A percentile compares a stretch with the other conserved stretches of the same genome.
phyloP scores from a whole-genome alignment of 2,113 vertebrate species.

The Pseudolaguvia tuberculata region DNA sequence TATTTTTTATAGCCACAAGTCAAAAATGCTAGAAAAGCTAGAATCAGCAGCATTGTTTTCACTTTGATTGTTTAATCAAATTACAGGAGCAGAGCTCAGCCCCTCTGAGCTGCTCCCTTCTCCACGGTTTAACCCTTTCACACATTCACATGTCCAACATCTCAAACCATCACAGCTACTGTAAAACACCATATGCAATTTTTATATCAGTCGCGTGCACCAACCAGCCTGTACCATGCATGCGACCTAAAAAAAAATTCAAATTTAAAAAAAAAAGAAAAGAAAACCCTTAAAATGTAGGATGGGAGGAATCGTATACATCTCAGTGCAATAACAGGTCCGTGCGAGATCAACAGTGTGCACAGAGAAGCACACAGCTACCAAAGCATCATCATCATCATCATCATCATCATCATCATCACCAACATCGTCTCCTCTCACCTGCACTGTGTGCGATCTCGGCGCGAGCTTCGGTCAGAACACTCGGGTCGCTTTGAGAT shows the following conservation, averaged over 20 bases:
- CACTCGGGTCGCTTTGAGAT: constrained; percentile 91
- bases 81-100: constrained; percentile 5
- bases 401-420: neutral
- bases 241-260: neutral
- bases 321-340: neutral
- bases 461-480: constrained; percentile 74
- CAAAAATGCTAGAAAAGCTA: neutral
- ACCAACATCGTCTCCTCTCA: constrained; percentile 49
- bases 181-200: neutral
- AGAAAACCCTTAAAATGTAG: neutral
- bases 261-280: too few species aligned
- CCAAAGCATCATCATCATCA: neutral
- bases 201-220: neutral
- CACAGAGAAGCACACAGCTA: neutral
- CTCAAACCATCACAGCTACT: neutral
- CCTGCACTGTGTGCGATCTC: constrained; percentile 74
- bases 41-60: neutral
- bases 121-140: constrained; percentile 3
- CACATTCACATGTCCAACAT: neutral
- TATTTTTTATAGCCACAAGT: neutral
- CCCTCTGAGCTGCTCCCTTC: constrained; percentile 3
- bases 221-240: neutral
- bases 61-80: neutral
- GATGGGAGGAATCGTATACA: neutral
- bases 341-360: neutral